Evolutionary conservation across 2,888 invertebrate genomes (phyloP).

Genomic region (Sinhomidia bicolor): DNA sequence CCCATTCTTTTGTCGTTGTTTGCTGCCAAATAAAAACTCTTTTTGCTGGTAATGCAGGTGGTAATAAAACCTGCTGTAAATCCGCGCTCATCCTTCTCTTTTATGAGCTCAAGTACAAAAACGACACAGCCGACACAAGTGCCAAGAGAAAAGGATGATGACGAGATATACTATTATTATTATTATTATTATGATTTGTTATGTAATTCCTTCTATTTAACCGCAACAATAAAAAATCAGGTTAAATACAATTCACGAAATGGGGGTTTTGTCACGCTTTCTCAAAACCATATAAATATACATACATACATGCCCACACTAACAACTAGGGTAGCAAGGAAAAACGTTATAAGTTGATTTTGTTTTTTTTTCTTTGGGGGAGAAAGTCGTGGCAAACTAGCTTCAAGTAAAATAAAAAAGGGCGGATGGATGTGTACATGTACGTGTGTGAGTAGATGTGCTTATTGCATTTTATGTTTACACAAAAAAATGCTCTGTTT

Average conservation of each 20-base stretch:
- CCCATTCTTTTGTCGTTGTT: no score
- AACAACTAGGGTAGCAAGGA: not conserved
- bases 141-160: not conserved
- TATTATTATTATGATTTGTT: not conserved
- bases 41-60: not conserved
- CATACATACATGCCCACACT: not conserved
- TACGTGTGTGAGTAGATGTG: not conserved
- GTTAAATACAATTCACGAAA: not conserved
- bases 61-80: not conserved
- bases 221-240: not conserved
- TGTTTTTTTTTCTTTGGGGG: not conserved
- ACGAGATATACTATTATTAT: not conserved
- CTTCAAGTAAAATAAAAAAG: conserved; percentile 3
- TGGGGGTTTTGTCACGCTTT: not conserved
- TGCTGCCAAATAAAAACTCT: no score
- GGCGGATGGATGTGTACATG: not conserved
- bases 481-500: not conserved
- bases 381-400: not conserved
- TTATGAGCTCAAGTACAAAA: not conserved
- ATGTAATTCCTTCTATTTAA: not conserved
- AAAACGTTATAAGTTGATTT: not conserved
- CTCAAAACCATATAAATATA: not conserved
- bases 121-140: not conserved
- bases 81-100: not conserved
- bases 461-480: conserved; percentile 40